phyloP scores from a whole-genome alignment of 2,797 vertebrate species.

The Acanthopagrus latus region DNA sequence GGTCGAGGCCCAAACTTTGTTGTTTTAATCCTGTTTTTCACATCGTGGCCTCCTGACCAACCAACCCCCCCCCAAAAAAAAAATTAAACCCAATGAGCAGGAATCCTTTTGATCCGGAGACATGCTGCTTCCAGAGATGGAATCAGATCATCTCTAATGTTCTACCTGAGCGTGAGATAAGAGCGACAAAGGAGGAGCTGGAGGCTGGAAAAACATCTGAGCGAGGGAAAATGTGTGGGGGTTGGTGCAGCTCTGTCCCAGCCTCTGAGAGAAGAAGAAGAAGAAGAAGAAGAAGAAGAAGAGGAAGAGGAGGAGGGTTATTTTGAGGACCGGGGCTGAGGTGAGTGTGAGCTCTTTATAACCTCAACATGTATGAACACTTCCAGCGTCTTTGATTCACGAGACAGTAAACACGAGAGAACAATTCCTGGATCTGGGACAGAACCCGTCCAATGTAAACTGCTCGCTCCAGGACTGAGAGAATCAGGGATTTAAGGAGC shows the following conservation, averaged over 20 bases:
- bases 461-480: slow-evolving; percentile 35
- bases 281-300: not conserved
- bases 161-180: slow-evolving; percentile 50
- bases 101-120: slow-evolving; percentile 32
- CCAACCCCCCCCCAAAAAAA: too few species aligned
- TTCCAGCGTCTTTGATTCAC: slow-evolving; percentile 6
- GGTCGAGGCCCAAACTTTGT: slow-evolving; percentile 1
- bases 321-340: slow-evolving; percentile 32
- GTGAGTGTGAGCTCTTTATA: slow-evolving; percentile 18
- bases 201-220: slow-evolving; percentile 28
- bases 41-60: not conserved
- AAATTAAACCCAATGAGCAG: slow-evolving; percentile 8
- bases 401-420: not conserved
- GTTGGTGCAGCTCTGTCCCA: slow-evolving; percentile 18
- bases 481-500: slow-evolving; percentile 60
- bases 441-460: slow-evolving; percentile 27
- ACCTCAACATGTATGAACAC: slow-evolving; percentile 10
- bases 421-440: slow-evolving; percentile 26
- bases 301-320: not conserved
- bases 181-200: slow-evolving; percentile 30
- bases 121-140: slow-evolving; percentile 16
- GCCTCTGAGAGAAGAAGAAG: slow-evolving; percentile 22
- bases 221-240: slow-evolving; percentile 15
- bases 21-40: slow-evolving; percentile 35
- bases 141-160: slow-evolving; percentile 45